These are phyloP conservation scores for Penelope pileata DNA, from an alignment of 2,113 vertebrate species.

Conservation along the genomic window DNA sequence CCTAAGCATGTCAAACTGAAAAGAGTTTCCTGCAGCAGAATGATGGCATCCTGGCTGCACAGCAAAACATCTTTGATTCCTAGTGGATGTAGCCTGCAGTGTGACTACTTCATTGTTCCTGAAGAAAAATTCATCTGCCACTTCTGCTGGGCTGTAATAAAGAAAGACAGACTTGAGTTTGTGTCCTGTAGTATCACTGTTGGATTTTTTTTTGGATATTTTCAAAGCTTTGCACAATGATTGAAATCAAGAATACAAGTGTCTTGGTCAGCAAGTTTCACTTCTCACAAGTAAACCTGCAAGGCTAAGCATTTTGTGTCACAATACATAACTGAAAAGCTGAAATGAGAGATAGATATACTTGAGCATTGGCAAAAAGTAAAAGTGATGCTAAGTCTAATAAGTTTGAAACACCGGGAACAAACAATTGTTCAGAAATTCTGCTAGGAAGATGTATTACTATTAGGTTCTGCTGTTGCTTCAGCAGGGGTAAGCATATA, in stretches of 20 bases:
- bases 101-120: too few species aligned
- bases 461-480: conserved; percentile 29
- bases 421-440: conserved; percentile 23
- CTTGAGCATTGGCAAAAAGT: not conserved
- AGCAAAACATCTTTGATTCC: not conserved
- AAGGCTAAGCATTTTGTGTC: not conserved
- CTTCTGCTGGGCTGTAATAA: not conserved
- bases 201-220: not conserved
- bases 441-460: conserved; percentile 45
- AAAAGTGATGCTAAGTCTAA: not conserved
- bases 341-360: not conserved
- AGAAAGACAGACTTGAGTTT: not conserved
- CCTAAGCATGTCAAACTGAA: not conserved
- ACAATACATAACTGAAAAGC: not conserved
- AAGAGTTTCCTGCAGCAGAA: not conserved
- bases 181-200: not conserved
- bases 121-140: not conserved
- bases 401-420: conserved; percentile 28
- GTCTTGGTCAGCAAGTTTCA: not conserved
- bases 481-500: conserved; percentile 19
- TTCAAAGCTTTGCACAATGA: not conserved
- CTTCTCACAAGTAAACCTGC: not conserved
- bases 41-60: not conserved
- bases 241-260: not conserved
- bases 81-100: not conserved